Base-by-base conservation (phyloP, 2,888 invertebrate species). In the Dicycla oo region DNA sequence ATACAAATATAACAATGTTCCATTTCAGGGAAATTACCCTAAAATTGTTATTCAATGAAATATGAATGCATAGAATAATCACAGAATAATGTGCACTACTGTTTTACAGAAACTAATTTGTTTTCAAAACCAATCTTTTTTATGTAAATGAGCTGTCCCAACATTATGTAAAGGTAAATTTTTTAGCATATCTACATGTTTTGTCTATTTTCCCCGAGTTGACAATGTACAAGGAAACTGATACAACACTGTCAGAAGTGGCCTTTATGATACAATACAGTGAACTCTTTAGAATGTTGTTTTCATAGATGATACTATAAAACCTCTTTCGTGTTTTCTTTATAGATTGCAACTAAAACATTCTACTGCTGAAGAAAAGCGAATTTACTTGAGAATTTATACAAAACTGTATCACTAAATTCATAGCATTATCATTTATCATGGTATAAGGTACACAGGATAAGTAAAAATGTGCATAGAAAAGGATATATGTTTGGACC, bases 161-260 rank as follows among this genome's bases (percentile, higher is more conserved):
- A 34, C 53, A 73, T 23, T 51, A 54, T n/a, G 11, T 49, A n/a
- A 38, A 45, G 53, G 30, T 49, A 67, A 7, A 3, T 3, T 69
- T 80, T 54, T 53, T 34, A 58, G 23, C 43, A 45, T 68, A 68
- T 80, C 58, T 67, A 11, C 10, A 73, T 1, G 34, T 45, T 30
- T 51, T 3, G 38, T 47, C 34, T 34, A 75, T 69, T 81, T 65
- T 81, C 49, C 81, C 15, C 54, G 38, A 40, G 43, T 51, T 54
- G 54, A 63, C 69, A 77, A 75, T 80, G 49, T 56, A 74, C 11
- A 45, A 75, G 76, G 81, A 78, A 69, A 77, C 51, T 75, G 75
- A 75, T 75, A 58, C 57, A 40, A 57, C 15, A 74, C 40, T 73
- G 65, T 61, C 15, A 62, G 40, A 40, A 53, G 47, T 65, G 18